Evolutionary conservation across 2,888 invertebrate species (phyloP).

Genomic region (Leucoptera coffeella): DNA sequence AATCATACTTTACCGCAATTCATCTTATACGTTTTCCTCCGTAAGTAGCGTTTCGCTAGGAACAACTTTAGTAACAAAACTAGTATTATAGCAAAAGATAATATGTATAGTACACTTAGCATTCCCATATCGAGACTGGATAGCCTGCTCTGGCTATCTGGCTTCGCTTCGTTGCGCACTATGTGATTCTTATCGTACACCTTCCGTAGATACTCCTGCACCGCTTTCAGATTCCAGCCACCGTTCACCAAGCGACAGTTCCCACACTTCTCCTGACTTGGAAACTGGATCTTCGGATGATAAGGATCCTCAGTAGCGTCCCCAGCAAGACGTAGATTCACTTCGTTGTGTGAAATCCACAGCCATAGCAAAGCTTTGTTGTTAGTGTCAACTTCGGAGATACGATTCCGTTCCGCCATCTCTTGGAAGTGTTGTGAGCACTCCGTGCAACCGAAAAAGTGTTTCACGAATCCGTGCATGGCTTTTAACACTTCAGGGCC

Average conservation of each 20-base stretch:
- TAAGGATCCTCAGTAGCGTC: constrained; percentile 86
- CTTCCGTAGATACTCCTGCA: constrained; percentile 56
- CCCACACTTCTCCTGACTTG: constrained; percentile 61
- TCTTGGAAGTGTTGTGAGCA: constrained; percentile 85
- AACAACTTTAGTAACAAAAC: constrained; percentile 71
- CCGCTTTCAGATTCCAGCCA: constrained; percentile 58
- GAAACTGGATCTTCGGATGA: constrained; percentile 87
- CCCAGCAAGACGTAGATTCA: constrained; percentile 80
- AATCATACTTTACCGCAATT: constrained; percentile 68
- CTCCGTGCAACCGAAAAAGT: constrained; percentile 91
- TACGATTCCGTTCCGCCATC: constrained; percentile 69
- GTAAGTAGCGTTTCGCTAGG: constrained; percentile 61
- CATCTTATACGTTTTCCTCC: constrained; percentile 69
- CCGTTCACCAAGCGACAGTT: constrained; percentile 55
- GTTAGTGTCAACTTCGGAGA: constrained; percentile 62
- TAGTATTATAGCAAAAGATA: constrained; percentile 69
- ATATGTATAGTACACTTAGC: constrained; percentile 68
- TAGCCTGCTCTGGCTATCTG: constrained; percentile 40
- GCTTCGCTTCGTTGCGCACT: neutral
- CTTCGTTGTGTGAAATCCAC: constrained; percentile 91
- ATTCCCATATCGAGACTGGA: constrained; percentile 68
- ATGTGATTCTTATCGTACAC: constrained; percentile 20
- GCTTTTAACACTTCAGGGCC: constrained; percentile 69
- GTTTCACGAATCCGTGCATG: constrained; percentile 81
- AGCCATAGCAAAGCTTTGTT: constrained; percentile 85